phyloP scores from a whole-genome alignment of 2,888 invertebrate species.

The Patella ulyssiponensis region DNA sequence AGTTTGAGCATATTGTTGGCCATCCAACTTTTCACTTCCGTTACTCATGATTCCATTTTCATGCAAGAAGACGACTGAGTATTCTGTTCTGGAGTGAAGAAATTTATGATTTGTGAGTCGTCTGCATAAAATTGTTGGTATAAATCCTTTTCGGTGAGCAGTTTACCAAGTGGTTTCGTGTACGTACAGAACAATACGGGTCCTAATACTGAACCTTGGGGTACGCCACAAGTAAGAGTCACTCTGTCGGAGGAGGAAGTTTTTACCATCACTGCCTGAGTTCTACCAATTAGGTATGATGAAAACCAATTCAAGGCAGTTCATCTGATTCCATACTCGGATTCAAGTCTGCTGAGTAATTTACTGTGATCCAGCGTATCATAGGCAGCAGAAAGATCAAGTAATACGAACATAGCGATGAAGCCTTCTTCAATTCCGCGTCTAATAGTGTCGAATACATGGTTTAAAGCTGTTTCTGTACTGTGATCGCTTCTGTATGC shows the following conservation, averaged over 20 bases:
- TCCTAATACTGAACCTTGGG: constrained; percentile 21
- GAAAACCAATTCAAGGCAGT: constrained; percentile 32
- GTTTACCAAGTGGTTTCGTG: constrained; percentile 32
- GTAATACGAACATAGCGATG: constrained; percentile 30
- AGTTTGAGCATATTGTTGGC: constrained; percentile 27
- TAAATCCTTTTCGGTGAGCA: constrained; percentile 33
- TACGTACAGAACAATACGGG: constrained; percentile 25
- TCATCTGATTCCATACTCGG: constrained; percentile 20
- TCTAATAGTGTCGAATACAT: background rate
- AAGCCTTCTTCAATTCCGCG: constrained; percentile 27
- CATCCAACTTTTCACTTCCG: constrained; percentile 24
- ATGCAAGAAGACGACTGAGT: no score
- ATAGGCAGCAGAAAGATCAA: constrained; percentile 37
- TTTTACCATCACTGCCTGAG: constrained; percentile 25
- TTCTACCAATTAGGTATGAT: constrained; percentile 31
- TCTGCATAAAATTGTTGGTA: constrained; percentile 38
- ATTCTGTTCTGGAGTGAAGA: background rate
- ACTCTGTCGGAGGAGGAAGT: constrained; percentile 5
- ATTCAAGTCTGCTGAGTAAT: constrained; percentile 21
- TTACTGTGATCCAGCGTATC: constrained; percentile 38
- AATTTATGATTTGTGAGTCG: constrained; percentile 27
- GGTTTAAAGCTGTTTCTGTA: constrained; percentile 15
- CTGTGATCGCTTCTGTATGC: constrained; percentile 22
- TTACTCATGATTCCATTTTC: constrained; percentile 13
- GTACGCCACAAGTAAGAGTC: constrained; percentile 1